Base-by-base conservation (phyloP, 2,888 invertebrate genomes). In the Apodemia mormo region DNA sequence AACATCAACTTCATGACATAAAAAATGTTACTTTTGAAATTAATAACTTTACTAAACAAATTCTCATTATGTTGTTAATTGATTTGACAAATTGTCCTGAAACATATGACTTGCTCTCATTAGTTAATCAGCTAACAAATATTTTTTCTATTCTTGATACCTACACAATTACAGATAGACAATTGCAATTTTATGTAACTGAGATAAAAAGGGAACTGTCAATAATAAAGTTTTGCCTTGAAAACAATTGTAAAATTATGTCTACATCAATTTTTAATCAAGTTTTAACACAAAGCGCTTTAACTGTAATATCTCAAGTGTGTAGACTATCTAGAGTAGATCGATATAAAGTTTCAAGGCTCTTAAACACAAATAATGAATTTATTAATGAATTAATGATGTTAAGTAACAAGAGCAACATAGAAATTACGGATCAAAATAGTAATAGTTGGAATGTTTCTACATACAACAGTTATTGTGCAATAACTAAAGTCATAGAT, bases 401-500 rank as follows among this genome's bases (percentile, higher is more conserved):
- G 70, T 75, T 89, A 52, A 85, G 85, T 72, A 83, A 81, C 68
- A 86, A 86, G 76, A 49, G 49, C 14, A 78, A 72, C 65, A 79
- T 81, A 58, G 72, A 73, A 56, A 85, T 81, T 73, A 76, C 79
- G 70, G 82, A 81, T n/a, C 79, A 81, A 64, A 75, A 73, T 66
- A 77, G 72, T 69, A 76, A 83, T 1, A 87, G 87, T 73, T 94
- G 93, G 94, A 93, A 94, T 78, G 84, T 90, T 68, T 87, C 92
- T 69, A 91, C 89, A 1, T 94, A 93, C 74, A 94, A 90, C 73
- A 91, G 93, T 74, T 94, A 92, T 75, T 93, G 93, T 80, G 92
- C 94, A 54, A 87, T 94, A 69, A 87, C 90, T 12, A 92, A 90
- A 76, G 83, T 94, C 65, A 92, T 94, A 72, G 92, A 94, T 74